Percentiles rank a stretch among this genome's conserved stretches.
Conservation (phyloP, 2,113 vertebrate genomes). For the Vulpes lagopus region DNA sequence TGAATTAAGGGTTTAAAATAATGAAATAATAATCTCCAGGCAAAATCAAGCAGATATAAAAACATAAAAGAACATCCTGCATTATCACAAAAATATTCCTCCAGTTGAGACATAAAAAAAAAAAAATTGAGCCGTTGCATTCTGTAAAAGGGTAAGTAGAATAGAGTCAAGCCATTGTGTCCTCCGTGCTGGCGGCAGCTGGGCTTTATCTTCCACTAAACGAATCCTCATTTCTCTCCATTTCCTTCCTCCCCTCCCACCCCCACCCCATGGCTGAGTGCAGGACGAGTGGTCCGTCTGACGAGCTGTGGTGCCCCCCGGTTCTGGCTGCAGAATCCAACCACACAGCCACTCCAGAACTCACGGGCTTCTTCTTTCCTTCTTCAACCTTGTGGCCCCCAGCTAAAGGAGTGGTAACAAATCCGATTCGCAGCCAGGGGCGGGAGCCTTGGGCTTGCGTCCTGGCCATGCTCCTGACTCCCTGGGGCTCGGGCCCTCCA, state of each 20-base stretch:
- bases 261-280: neutral
- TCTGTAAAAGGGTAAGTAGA: neutral
- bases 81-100: neutral
- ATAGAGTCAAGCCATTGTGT: neutral
- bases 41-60: slow-evolving; percentile 10
- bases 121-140: neutral
- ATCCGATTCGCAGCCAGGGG: too few species aligned
- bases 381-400: neutral
- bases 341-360: neutral
- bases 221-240: neutral
- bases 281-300: neutral
- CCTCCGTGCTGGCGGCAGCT: neutral
- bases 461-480: rapidly evolving
- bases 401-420: neutral
- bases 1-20: neutral
- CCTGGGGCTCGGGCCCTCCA: neutral
- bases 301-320: neutral
- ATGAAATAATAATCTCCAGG: neutral
- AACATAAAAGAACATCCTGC: neutral
- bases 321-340: too few species aligned
- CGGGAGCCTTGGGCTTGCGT: rapidly evolving
- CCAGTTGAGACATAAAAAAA: neutral
- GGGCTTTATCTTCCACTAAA: neutral
- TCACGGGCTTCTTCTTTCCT: neutral
- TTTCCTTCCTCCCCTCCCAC: neutral